Base-by-base conservation (phyloP, 2,888 invertebrate species). In the Chrysodeixis includens region DNA sequence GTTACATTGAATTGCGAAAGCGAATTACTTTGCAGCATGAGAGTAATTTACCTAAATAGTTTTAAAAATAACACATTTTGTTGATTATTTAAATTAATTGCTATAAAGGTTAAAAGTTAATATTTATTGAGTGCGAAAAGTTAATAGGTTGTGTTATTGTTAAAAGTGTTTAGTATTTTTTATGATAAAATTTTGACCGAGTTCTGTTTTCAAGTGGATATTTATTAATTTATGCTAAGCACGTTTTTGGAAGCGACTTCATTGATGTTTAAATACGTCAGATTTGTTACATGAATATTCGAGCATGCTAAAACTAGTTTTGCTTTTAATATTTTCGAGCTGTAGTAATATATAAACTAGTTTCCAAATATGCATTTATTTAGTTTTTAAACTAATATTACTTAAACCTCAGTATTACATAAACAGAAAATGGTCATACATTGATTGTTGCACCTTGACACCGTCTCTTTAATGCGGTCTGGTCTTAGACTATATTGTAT, bases 21-120 rank as follows among this genome's bases (percentile, higher is more conserved):
- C 72, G 64, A 70, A 63, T 73, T 82, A 76, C 61, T 76, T 71
- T 78, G 74, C 71, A 74, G 83, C 83, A 83, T 83, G 83, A 77
- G 62, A 69, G 69, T 72, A 67, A 67, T 56, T 71, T 63, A 59
- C 61, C 61, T 65, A 16, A 58, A 69, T 16, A 51, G 55, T 62
- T 54, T 20, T 56, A 66, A 80, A 78, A 66, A 67, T 78, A 67
- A 71, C 69, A 14, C 44, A 54, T 55, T 10, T 10, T 22, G 1
- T 10, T 9, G 2, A 10, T 8, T 3, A 0, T 10, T 8, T 30
- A 4, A 12, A 14, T 49, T 18, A 6, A 14, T 57, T 30, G 30
- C 12, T n/a, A 3, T 20, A 3, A 32, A n/a, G 40, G 22, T 44
- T n/a, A 4, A 26, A 26, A 26, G 26, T 6, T 26, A 26, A 26